These are phyloP conservation scores for Nixonia krombeini DNA, from an alignment of 1,140 invertebrate species.

Conservation along the genomic window DNA sequence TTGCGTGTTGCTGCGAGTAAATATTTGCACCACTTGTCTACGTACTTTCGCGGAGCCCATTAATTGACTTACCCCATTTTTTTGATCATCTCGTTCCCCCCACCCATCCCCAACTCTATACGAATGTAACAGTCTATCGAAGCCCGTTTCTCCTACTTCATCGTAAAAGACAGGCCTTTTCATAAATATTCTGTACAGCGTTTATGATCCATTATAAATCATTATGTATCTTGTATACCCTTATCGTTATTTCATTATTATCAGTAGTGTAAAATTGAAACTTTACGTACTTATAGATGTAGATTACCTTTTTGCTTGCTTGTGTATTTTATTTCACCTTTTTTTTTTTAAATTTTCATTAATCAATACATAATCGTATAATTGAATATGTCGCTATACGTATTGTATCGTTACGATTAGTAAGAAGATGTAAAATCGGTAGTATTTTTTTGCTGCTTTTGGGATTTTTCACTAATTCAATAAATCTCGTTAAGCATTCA, in stretches of 20 bases:
- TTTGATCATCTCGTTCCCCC: conserved; percentile 41
- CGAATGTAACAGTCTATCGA: no score
- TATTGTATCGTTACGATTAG: conserved; percentile 70
- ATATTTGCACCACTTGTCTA: conserved; percentile 40
- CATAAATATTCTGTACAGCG: conserved; percentile 72
- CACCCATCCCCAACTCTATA: conserved; percentile 25
- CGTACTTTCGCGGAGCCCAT: conserved; percentile 31
- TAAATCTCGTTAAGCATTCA: conserved; percentile 68
- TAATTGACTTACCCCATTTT: conserved; percentile 47
- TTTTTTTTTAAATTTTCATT: conserved; percentile 54
- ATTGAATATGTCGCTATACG: conserved; percentile 70
- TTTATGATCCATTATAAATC: conserved; percentile 71
- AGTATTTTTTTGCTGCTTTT: conserved; percentile 61
- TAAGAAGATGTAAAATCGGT: conserved; percentile 74
- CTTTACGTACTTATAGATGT: conserved; percentile 70
- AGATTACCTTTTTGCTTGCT: conserved; percentile 62
- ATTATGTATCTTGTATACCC: conserved; percentile 69
- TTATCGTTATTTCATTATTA: conserved; percentile 71
- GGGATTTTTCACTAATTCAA: conserved; percentile 61
- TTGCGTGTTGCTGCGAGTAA: conserved; percentile 38
- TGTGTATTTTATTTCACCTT: conserved; percentile 59
- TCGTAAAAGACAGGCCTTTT: conserved; percentile 65
- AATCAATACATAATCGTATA: conserved; percentile 67
- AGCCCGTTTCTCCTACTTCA: conserved; percentile 57
- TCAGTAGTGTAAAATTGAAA: conserved; percentile 73